Conservation (phyloP, 2,888 invertebrate species). For the Antheraea assamensis region DNA sequence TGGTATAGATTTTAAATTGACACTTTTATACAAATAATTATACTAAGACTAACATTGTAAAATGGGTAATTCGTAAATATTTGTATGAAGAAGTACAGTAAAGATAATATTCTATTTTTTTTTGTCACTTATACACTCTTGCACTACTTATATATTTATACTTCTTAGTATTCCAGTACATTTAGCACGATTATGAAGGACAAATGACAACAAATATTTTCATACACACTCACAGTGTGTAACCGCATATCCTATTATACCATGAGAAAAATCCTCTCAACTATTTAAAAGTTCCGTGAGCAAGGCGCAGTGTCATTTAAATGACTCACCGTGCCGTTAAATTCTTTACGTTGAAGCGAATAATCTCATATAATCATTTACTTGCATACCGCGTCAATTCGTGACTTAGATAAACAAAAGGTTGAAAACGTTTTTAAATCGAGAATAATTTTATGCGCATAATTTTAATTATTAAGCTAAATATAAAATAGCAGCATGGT, state of each 20-base stretch:
- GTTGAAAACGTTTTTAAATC: background rate
- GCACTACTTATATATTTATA: too few relatives aligned
- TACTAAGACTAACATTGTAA: too few relatives aligned
- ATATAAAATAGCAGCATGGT: background rate
- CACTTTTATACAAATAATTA: background rate
- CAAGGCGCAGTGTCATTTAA: constrained; percentile 13
- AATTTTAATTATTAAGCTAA: background rate
- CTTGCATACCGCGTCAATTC: constrained; percentile 23
- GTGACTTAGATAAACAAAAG: constrained; percentile 21
- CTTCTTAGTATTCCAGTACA: background rate
- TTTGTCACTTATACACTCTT: too few relatives aligned
- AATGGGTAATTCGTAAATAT: too few relatives aligned
- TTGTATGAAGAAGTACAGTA: too few relatives aligned
- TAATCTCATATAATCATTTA: constrained; percentile 20
- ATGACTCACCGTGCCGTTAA: constrained; percentile 20
- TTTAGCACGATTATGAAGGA: background rate
- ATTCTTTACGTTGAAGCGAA: constrained; percentile 19
- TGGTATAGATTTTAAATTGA: background rate
- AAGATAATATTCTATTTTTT: too few relatives aligned
- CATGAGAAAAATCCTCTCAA: constrained; percentile 4
- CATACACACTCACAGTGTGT: background rate
- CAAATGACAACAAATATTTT: background rate
- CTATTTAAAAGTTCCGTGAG: constrained; percentile 7
- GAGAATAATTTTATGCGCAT: constrained; percentile 10
- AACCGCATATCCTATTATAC: background rate